Base-by-base conservation (phyloP, 2,113 vertebrate species). In the Paratilapia polleni region DNA sequence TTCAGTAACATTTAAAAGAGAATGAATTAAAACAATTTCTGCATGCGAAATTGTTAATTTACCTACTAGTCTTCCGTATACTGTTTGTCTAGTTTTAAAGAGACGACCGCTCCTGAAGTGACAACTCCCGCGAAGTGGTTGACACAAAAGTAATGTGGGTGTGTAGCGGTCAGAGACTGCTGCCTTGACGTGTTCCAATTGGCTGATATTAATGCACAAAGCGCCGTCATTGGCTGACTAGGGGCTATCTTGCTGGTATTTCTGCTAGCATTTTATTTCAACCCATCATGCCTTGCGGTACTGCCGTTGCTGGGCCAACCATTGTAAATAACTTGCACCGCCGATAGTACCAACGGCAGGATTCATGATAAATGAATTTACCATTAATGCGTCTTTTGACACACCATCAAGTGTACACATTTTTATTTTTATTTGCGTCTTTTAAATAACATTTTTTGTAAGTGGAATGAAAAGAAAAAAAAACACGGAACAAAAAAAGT, bases 231-330 rank as follows among this genome's bases (percentile, higher is more conserved):
- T 96, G 95, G 96, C 7, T 66, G 2, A 5, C 2, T 19, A 1
- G 2, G 4, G 26, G 2, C 26, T 20, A 47, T 93, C 83, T 89
- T 88, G 54, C 86, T 2, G 95, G 93, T 58, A 24, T 96, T 93
- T 96, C 83, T 85, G 7, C 5, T 31, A 9, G 96, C 96, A 90
- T 95, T 96, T 96, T 96, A 94, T 96, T 92, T 96, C 95, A 87
- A 22, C 89, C 96, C 96, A 70, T 85, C 76, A 94, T 95, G 92
- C 96, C 24, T 92, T 94, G 94, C 94, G 92, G 7, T 8, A 83
- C 36, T 2, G 2, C 6, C 31, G 91, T 95, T 77, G 56, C 90
- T 77, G 26, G 8, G 87, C 84, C 34, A 91, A 96, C 93, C 49
- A 2, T 5, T 73, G 85, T 90, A 89, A 91, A 84, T 61, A 61